These are phyloP conservation scores for Phaonia tiefii DNA, from an alignment of 2,888 invertebrate genomes.

Conservation along the genomic window DNA sequence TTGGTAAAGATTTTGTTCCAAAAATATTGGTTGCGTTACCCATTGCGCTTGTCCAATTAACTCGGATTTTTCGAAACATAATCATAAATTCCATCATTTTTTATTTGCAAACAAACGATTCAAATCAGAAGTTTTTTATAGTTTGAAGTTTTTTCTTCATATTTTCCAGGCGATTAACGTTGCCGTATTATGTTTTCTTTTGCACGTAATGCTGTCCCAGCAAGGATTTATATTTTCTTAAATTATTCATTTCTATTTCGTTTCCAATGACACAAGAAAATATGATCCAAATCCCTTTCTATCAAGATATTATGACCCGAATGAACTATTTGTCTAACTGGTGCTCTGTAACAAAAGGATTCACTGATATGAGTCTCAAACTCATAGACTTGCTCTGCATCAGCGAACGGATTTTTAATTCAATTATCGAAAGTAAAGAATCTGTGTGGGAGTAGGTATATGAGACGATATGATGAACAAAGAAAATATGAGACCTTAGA, in stretches of 20 bases:
- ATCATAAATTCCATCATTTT: no score
- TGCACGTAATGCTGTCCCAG: no score
- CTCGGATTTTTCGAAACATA: no score
- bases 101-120: no score
- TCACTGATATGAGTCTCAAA: not conserved
- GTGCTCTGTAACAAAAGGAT: not conserved
- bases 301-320: not conserved
- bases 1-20: no score
- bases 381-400: not conserved
- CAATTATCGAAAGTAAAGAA: slow-evolving; percentile 60
- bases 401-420: slow-evolving; percentile 37
- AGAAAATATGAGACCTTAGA: not conserved
- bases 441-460: slow-evolving; percentile 41
- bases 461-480: slow-evolving; percentile 3
- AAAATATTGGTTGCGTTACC: no score
- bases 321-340: not conserved
- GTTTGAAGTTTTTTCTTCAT: no score
- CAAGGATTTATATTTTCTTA: no score
- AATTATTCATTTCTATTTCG: no score
- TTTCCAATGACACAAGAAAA: not conserved
- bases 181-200: no score
- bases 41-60: no score
- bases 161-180: no score
- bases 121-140: not conserved
- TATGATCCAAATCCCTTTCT: not conserved